Evolutionary conservation across 2,113 vertebrate species (phyloP).

Genomic region (Halcyon malimbica): DNA sequence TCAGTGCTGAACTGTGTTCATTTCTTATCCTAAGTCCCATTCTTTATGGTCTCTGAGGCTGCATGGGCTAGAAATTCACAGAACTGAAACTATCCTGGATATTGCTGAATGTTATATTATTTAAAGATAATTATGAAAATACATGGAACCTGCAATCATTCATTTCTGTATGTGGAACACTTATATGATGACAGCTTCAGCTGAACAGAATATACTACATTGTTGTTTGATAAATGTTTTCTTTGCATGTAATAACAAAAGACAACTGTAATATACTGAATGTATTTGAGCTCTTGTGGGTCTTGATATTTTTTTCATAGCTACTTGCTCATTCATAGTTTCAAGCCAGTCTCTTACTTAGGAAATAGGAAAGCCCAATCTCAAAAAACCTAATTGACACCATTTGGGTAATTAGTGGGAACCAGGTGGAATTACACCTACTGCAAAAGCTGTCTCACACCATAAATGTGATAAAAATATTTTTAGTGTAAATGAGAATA

Average conservation of each 20-base stretch:
- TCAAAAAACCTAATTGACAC: neutral
- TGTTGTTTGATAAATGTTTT: neutral
- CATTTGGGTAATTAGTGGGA: neutral
- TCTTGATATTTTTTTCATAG: neutral
- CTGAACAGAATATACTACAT: neutral
- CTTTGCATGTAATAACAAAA: neutral
- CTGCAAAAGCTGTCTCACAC: neutral
- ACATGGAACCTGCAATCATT: neutral
- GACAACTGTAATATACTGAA: neutral
- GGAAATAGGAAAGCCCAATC: neutral
- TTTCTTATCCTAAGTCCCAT: slow-evolving; percentile 10
- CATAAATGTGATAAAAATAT: neutral
- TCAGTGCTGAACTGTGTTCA: slow-evolving; percentile 23
- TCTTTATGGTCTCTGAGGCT: neutral
- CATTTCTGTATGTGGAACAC: neutral
- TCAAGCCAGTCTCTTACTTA: neutral
- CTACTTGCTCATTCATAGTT: neutral
- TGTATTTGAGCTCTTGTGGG: neutral
- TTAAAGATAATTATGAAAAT: slow-evolving; percentile 4
- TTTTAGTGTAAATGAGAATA: neutral
- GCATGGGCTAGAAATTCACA: neutral
- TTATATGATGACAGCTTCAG: neutral
- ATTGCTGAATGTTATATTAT: neutral
- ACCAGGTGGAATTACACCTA: neutral
- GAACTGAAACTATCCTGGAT: neutral